Evolutionary conservation across 2,888 invertebrate genomes (phyloP).

Genomic region (Phyllotreta cruciferae): DNA sequence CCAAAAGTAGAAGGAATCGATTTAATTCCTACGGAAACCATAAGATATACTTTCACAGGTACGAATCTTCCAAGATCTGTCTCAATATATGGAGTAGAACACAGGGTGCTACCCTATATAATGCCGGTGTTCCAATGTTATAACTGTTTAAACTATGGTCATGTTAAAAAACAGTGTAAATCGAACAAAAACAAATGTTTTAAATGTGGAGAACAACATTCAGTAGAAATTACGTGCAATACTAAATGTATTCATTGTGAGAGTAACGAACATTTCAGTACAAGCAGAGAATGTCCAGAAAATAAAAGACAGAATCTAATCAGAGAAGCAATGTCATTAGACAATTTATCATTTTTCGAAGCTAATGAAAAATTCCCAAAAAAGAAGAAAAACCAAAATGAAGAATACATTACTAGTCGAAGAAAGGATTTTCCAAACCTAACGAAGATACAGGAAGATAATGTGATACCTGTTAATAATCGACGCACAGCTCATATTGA

Average conservation of each 20-base stretch:
- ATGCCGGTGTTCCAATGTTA: slow-evolving; percentile 21
- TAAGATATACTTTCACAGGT: slow-evolving; percentile 12
- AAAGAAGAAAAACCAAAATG: slow-evolving; percentile 1
- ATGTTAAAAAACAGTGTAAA: slow-evolving; percentile 16
- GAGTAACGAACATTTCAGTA: slow-evolving; percentile 1
- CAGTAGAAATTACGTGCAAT: not conserved
- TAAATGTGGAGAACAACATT: slow-evolving; percentile 1
- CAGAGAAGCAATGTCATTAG: slow-evolving; percentile 10
- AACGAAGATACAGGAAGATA: not conserved
- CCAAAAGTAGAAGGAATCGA: not conserved
- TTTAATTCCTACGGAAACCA: slow-evolving; percentile 9
- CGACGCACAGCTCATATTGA: no score
- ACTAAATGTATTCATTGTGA: slow-evolving; percentile 16
- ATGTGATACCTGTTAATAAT: not conserved
- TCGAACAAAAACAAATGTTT: slow-evolving; percentile 3
- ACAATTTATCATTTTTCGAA: slow-evolving; percentile 12
- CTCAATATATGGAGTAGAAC: slow-evolving; percentile 5
- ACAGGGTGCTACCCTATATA: slow-evolving; percentile 16
- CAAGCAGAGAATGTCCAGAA: slow-evolving; percentile 13
- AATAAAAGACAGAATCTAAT: slow-evolving; percentile 7
- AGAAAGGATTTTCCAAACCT: not conserved
- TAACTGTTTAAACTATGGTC: slow-evolving; percentile 12
- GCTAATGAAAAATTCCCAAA: slow-evolving; percentile 11
- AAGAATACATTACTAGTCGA: not conserved
- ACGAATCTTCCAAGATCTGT: slow-evolving; percentile 1